A percentile compares a stretch with the other conserved stretches of the same genome.
phyloP scores from a whole-genome alignment of 2,113 vertebrate genomes.

The Lepisosteus osseus region DNA sequence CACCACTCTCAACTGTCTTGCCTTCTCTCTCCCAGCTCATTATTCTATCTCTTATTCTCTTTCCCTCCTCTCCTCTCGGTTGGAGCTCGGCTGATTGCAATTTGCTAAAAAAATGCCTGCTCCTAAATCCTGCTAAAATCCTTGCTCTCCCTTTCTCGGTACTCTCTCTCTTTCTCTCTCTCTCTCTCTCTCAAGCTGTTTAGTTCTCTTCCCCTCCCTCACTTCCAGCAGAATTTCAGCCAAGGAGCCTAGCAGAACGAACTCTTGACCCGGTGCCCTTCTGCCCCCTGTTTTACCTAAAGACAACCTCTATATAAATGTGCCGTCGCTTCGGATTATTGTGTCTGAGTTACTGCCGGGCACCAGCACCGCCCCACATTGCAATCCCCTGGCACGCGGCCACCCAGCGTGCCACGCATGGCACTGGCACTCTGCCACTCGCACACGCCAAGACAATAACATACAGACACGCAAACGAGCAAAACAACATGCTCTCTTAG shows the following conservation, averaged over 20 bases:
- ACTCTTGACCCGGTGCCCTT: slow-evolving; percentile 45
- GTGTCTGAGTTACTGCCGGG: slow-evolving; percentile 52
- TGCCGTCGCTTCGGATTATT: slow-evolving; percentile 61
- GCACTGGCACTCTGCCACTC: slow-evolving; percentile 55
- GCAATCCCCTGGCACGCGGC: slow-evolving; percentile 46
- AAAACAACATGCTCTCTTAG: no score
- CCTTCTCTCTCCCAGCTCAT: slow-evolving; percentile 16
- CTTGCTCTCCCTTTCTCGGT: not conserved
- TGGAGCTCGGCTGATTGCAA: not conserved
- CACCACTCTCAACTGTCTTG: no score
- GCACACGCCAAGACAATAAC: slow-evolving; percentile 43
- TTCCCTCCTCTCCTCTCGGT: not conserved
- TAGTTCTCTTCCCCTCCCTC: not conserved
- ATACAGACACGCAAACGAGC: slow-evolving; percentile 36
- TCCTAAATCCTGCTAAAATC: not conserved
- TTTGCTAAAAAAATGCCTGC: not conserved
- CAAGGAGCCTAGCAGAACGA: slow-evolving; percentile 18
- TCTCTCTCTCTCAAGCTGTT: not conserved
- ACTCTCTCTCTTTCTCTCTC: not conserved
- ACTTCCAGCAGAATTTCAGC: slow-evolving; percentile 18
- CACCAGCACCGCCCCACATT: slow-evolving; percentile 43
- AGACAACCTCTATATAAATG: slow-evolving; percentile 62
- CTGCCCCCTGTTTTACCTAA: slow-evolving; percentile 43
- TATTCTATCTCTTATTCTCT: slow-evolving; percentile 17
- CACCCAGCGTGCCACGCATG: slow-evolving; percentile 40